Evolutionary conservation across 2,113 vertebrate genomes (phyloP), one percentile per base, ranked within the genome.

Genomic region (Taurulus bubalis): DNA sequence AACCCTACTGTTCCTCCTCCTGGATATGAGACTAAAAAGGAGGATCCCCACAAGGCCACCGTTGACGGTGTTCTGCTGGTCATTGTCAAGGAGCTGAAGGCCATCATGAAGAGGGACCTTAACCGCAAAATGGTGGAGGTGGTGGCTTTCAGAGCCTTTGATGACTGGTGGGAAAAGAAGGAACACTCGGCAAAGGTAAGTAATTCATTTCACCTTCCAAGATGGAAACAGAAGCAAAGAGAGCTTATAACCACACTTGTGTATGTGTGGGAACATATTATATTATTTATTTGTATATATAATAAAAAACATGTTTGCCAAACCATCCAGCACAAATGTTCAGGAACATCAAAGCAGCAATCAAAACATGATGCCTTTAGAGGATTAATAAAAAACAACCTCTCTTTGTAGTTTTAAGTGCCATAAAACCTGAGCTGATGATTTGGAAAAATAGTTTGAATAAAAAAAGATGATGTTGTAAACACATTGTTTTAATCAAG

Each of bases 101-200:
- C 97, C 87, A 99, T 98, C 93, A 99, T 99, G 98, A 99, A 99
- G 91, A 96, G 97, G 60, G 98, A 99, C 94, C 95, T 99, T 78
- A 99, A 98, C 92, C 95, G 97, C 64, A 99, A 99, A 93, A 99
- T 99, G 98, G 98, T 99, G 47, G 98, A 99, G 92, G 97, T 98
- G 91, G 98, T 99, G 75, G 98, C 98, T 0, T 99, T 99, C 75
- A 96, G 98, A 86, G 97, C 98, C 1, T 99, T 99, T 0, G 98
- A 99, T 4, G 98, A 99, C 59, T 99, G 98, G 98, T 99, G 98
- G 98, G 98, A 98, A 70, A 98, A 97, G 93, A 98, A 99, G 85
- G 98, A 99, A 5, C 96, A 95, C 34, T 96, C 97, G 10, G 97
- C 98, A 51, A 99, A 99, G 96, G 98, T 98, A 88, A 49, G 93